A percentile compares a stretch with the other conserved stretches of the same genome.
Conservation (phyloP, 1,140 invertebrate species). For the Drosophila pruinosa region DNA sequence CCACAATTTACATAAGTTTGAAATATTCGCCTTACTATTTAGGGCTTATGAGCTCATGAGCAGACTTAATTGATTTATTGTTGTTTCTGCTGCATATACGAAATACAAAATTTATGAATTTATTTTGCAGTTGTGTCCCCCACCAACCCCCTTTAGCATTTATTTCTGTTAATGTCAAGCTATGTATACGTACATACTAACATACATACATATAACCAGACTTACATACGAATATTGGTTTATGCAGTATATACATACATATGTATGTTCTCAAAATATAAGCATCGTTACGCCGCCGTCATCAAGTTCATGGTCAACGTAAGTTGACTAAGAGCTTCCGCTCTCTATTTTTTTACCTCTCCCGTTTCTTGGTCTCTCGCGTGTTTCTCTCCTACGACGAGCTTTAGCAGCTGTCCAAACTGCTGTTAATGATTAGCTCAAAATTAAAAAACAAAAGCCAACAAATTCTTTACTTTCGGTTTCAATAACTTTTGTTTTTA, state of each 20-base stretch:
- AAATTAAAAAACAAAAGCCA: slow-evolving; percentile 26
- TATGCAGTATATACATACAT: slow-evolving; percentile 16
- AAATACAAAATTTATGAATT: slow-evolving; percentile 48
- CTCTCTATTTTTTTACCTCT: slow-evolving; percentile 19
- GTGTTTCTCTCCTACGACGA: not conserved
- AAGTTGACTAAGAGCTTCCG: slow-evolving; percentile 28
- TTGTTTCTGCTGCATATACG: not conserved
- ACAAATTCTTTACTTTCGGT: slow-evolving; percentile 59
- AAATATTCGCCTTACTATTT: not conserved
- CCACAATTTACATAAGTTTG: not conserved
- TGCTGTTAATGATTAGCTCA: slow-evolving; percentile 42
- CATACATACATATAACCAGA: slow-evolving; percentile 24
- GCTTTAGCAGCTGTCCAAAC: slow-evolving; percentile 36
- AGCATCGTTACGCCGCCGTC: slow-evolving; percentile 40
- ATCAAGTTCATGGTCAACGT: slow-evolving; percentile 73
- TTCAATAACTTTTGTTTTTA: slow-evolving; percentile 41
- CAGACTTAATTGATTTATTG: slow-evolving; percentile 37
- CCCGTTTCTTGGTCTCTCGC: not conserved
- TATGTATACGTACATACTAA: not conserved
- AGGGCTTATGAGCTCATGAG: slow-evolving; percentile 14
- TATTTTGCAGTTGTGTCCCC: slow-evolving; percentile 15
- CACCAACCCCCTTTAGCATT: slow-evolving; percentile 13
- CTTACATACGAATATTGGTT: slow-evolving; percentile 9
- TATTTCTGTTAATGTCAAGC: slow-evolving; percentile 11
- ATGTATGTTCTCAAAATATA: slow-evolving; percentile 16